phyloP scores from a whole-genome alignment of 2,797 vertebrate species.

The Borostomias antarcticus region DNA sequence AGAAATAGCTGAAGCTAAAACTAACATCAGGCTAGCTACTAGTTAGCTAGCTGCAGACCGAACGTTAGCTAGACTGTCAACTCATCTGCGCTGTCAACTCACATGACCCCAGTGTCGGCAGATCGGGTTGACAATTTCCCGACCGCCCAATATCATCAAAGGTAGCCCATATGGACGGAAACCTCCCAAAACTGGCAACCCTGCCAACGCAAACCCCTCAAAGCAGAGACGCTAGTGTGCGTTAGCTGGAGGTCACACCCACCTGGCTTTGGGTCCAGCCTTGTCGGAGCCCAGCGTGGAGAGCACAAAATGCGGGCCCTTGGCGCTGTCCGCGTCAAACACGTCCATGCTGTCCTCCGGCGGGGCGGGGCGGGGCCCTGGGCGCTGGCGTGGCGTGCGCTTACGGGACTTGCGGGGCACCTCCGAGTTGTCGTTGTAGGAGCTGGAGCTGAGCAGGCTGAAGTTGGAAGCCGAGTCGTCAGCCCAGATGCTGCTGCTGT shows the following conservation, averaged over 20 bases:
- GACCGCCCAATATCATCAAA: too few relatives aligned
- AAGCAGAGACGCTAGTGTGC: too few relatives aligned
- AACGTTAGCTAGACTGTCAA: too few relatives aligned
- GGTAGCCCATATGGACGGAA: too few relatives aligned
- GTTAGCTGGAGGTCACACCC: slow-evolving; percentile 28
- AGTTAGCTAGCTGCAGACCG: too few relatives aligned
- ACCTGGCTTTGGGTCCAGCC: slow-evolving; percentile 86
- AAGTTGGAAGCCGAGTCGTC: slow-evolving; percentile 99
- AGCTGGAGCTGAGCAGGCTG: slow-evolving; percentile 95
- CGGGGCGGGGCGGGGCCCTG: slow-evolving; percentile 89
- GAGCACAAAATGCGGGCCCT: slow-evolving; percentile 98
- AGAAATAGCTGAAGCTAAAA: too few relatives aligned
- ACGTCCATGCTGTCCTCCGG: slow-evolving; percentile 98
- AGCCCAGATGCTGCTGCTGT: slow-evolving; percentile 98
- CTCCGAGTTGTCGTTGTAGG: slow-evolving; percentile 99
- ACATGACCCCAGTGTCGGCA: too few relatives aligned
- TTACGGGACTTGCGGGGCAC: slow-evolving; percentile 98
- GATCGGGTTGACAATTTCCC: too few relatives aligned
- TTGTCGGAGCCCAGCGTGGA: slow-evolving; percentile 98
- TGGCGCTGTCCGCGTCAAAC: slow-evolving; percentile 99
- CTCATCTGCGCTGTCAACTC: too few relatives aligned
- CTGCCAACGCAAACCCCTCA: too few relatives aligned
- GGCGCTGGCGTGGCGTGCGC: slow-evolving; percentile 95
- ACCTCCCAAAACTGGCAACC: too few relatives aligned
- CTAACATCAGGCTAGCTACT: too few relatives aligned